Base-by-base conservation (phyloP, 2,797 vertebrate genomes). In the Arrhamphus sclerolepis region DNA sequence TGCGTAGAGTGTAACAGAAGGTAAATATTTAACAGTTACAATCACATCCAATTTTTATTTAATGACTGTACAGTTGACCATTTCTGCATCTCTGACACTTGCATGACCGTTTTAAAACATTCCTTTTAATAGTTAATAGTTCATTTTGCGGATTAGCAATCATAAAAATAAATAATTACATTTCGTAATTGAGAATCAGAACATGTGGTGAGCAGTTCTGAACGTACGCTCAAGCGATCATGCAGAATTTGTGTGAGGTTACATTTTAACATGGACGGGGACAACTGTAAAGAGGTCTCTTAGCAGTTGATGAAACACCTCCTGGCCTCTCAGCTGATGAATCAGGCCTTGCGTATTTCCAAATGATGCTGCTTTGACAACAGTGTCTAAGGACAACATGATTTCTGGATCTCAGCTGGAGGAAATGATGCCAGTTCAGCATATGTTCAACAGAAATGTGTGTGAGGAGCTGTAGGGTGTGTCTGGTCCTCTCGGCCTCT, bases 331-430 rank as follows among this genome's bases (percentile, higher is more conserved):
- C 44, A 54, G 77, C 74, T 61, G 19, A 68, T 80, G 80, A 87
- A 77, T 80, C 75, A 68, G 6, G 51, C 66, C 78, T 80, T 41
- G 77, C 84, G 73, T 72, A 81, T 83, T 82, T 87, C 81, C 88
- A 78, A 55, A 77, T 69, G 75, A 84, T 79, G 72, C 70, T 91
- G 91, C 86, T 92, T 86, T 91, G 81, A 89, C 80, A 89, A 91
- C 89, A 2, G 89, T 92, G 71, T 90, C 89, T 70, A 91, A 87
- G 84, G 81, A 91, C 80, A 91, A 87, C 85, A 91, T 43, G 2
- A 59, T 75, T 75, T 56, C 63, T 86, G 80, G 75, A 78, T 75
- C 66, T 73, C 62, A 42, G 39, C 42, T 58, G 39, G 59, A 80
- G 54, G 69, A 71, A 62, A 56, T 46, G 13, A 47, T 78, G 84